Evolutionary conservation across 2,113 vertebrate species (phyloP).

Genomic region (Geococcyx californianus): DNA sequence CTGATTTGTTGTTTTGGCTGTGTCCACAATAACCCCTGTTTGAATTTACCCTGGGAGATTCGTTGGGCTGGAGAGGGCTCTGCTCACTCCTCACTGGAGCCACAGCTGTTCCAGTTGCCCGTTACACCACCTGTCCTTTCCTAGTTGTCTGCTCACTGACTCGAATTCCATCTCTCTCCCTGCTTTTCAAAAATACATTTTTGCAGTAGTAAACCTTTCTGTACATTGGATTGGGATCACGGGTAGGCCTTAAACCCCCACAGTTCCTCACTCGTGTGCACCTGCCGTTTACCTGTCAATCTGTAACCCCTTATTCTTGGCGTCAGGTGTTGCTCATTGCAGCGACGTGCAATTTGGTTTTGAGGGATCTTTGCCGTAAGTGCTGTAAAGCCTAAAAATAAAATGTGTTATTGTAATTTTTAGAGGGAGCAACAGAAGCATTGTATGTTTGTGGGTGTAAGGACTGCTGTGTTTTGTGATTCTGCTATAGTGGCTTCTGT

Average conservation of each 20-base stretch:
- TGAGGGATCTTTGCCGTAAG: not conserved
- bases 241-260: not conserved
- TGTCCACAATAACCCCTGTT: too few species aligned
- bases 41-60: too few species aligned
- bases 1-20: too few species aligned
- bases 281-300: not conserved
- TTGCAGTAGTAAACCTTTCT: not conserved
- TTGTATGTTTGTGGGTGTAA: not conserved
- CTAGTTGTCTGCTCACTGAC: not conserved
- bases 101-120: not conserved
- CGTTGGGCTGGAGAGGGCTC: too few species aligned
- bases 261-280: not conserved
- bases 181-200: not conserved
- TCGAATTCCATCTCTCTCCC: not conserved
- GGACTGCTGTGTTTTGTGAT: not conserved
- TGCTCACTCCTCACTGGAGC: not conserved
- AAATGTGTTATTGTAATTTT: not conserved
- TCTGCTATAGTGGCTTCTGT: constrained; percentile 19
- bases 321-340: not conserved
- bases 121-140: not conserved
- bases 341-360: not conserved
- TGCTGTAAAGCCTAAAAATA: not conserved
- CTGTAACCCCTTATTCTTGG: not conserved
- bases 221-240: not conserved
- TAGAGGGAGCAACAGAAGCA: not conserved